Evolutionary conservation across 2,888 invertebrate species (phyloP).

Genomic region (Odontothrips loti): DNA sequence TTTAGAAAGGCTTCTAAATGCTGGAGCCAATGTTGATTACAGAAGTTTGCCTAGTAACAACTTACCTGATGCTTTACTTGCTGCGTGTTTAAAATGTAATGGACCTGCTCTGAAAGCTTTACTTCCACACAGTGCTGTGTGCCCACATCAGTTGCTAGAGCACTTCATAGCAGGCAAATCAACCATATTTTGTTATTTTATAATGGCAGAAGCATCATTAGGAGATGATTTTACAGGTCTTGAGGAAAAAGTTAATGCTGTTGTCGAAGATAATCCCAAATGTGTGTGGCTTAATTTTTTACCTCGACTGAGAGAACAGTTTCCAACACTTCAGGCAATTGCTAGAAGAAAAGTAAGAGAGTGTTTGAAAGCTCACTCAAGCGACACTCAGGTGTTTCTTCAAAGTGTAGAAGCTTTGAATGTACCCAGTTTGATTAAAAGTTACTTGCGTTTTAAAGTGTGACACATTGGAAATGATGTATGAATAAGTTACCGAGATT

Average conservation of each 20-base stretch:
- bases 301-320: background rate
- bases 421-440: constrained; percentile 5
- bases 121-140: background rate
- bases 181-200: constrained; percentile 8
- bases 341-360: background rate
- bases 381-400: background rate
- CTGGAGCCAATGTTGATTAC: background rate
- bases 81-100: constrained; percentile 6
- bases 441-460: background rate
- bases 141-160: background rate
- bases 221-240: constrained; percentile 9
- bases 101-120: background rate
- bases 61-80: background rate
- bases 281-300: background rate
- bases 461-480: background rate
- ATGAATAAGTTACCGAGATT: too few species aligned
- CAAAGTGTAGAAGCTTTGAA: background rate
- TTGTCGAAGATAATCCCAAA: background rate
- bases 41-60: background rate
- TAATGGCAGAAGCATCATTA: constrained; percentile 19
- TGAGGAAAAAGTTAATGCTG: background rate
- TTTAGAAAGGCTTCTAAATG: background rate
- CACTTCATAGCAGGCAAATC: background rate
- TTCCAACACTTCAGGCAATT: background rate
- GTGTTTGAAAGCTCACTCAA: background rate